phyloP scores from a whole-genome alignment of 2,888 invertebrate species.

The Apeira syringaria region DNA sequence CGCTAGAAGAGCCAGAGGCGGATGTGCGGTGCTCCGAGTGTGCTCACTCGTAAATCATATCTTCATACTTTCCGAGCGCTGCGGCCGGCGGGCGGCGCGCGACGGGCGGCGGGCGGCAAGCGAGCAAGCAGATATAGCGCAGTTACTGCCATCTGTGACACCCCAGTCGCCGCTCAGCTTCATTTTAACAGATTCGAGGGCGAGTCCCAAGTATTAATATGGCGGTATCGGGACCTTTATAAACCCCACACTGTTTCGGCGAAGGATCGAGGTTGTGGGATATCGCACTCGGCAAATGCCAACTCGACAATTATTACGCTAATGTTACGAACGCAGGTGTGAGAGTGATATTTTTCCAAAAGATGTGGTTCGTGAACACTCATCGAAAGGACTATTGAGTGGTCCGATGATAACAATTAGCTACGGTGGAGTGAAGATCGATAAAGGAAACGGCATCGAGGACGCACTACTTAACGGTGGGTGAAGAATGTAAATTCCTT shows the following conservation, averaged over 20 bases:
- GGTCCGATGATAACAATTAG: constrained; percentile 69
- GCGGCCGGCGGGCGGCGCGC: too few species aligned
- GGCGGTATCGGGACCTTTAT: constrained; percentile 51
- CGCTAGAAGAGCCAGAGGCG: constrained; percentile 49
- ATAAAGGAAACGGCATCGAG: constrained; percentile 72
- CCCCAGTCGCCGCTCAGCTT: constrained; percentile 69
- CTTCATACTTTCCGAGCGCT: constrained; percentile 70
- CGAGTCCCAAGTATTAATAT: constrained; percentile 67
- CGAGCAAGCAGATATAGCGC: constrained; percentile 54
- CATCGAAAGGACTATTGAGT: constrained; percentile 53
- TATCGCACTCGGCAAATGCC: constrained; percentile 12
- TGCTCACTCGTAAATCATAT: constrained; percentile 68
- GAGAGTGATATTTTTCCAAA: constrained; percentile 20
- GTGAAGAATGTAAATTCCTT: constrained; percentile 80
- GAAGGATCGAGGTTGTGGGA: constrained; percentile 27
- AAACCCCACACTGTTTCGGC: constrained; percentile 25
- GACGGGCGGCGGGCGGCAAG: too few species aligned
- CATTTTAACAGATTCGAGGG: constrained; percentile 73
- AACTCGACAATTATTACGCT: constrained; percentile 17
- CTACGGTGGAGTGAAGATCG: constrained; percentile 69
- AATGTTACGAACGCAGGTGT: constrained; percentile 32
- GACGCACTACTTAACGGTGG: constrained; percentile 61
- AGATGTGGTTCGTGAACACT: constrained; percentile 27
- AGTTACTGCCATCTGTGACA: constrained; percentile 77
- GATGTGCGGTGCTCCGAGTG: constrained; percentile 60